Evolutionary conservation across 1,140 invertebrate genomes (phyloP), one percentile per base, ranked within the genome.

Genomic region (Drosophila punjabiensis): DNA sequence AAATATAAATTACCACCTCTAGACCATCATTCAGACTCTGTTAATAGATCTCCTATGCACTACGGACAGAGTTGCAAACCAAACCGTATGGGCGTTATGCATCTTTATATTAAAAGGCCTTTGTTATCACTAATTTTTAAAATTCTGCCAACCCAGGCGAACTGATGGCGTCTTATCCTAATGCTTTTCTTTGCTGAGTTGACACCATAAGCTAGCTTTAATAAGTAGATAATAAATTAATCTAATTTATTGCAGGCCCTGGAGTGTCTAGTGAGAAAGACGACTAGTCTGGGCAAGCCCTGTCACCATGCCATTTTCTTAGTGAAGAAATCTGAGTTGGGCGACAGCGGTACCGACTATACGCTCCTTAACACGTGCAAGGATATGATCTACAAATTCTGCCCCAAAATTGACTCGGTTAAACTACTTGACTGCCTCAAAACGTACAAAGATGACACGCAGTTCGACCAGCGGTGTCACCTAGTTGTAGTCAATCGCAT

Each of bases 381-480:
- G 91, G 95, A 95, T 60, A 98, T 98, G 96, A 96, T 98, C 55
- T 95, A 96, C 83, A 95, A 96, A 71, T 98, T 96, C 89, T 98
- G 97, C 81, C 94, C 95, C 35, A 95, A 96, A 62, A 94, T 94
- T 7, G 96, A 97, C 79, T 94, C 94, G 20, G 93, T 95, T 6
- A 95, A 96, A 61, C 94, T 97, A 16, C 94, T 98, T 41, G 95
- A 96, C 65, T 97, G 96, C 91, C 93, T 97, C 14, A 97, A 96
- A 92, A 94, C 94, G 74, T 95, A 97, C 80, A 97, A 97, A 92
- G 96, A 98, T 90, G 95, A 98, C 79, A 93, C 94, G 20, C 95
- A 94, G 28, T 99, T 98, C 94, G 97, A 98, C 92, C 95, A 96
- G 61, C 96, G 96, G 60, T 99, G 99, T 93, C 96, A 97, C 86